Conservation (phyloP, 2,797 vertebrate species). For the Sebastes hubbsi region DNA sequence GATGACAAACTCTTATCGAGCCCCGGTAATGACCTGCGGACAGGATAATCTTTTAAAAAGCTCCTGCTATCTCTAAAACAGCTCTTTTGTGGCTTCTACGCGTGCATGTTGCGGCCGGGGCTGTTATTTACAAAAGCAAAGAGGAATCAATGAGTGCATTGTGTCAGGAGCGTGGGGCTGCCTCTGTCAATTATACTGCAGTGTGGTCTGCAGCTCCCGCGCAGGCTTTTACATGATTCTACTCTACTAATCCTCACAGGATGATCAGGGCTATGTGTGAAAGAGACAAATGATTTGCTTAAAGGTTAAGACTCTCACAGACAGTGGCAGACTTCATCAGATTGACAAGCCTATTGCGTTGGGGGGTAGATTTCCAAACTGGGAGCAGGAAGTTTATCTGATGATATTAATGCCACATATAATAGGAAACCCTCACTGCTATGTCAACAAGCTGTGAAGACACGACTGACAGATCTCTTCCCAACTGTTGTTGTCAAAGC, state of each 20-base stretch:
- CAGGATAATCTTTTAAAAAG: conserved; percentile 61
- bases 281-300: conserved; percentile 14
- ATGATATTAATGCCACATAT: conserved; percentile 32
- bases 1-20: conserved; percentile 67
- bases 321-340: conserved; percentile 4
- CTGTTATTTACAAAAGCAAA: conserved; percentile 37
- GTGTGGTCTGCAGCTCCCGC: conserved; percentile 8
- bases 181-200: conserved; percentile 10
- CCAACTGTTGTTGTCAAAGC: conserved; percentile 43
- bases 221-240: conserved; percentile 11
- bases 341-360: neutral
- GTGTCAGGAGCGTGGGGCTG: conserved; percentile 33
- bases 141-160: conserved; percentile 60
- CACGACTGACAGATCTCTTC: conserved; percentile 36
- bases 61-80: conserved; percentile 45
- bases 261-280: neutral
- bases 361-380: conserved; percentile 17
- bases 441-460: conserved; percentile 52
- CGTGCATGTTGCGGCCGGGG: conserved; percentile 26
- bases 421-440: conserved; percentile 51
- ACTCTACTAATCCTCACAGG: conserved; percentile 35
- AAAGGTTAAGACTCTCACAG: neutral
- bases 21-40: conserved; percentile 62
- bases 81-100: conserved; percentile 56
- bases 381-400: conserved; percentile 28